Percentiles rank a stretch among this genome's conserved stretches.
Evolutionary conservation across 2,113 vertebrate genomes (phyloP).

Genomic region (Diadophis punctatus): DNA sequence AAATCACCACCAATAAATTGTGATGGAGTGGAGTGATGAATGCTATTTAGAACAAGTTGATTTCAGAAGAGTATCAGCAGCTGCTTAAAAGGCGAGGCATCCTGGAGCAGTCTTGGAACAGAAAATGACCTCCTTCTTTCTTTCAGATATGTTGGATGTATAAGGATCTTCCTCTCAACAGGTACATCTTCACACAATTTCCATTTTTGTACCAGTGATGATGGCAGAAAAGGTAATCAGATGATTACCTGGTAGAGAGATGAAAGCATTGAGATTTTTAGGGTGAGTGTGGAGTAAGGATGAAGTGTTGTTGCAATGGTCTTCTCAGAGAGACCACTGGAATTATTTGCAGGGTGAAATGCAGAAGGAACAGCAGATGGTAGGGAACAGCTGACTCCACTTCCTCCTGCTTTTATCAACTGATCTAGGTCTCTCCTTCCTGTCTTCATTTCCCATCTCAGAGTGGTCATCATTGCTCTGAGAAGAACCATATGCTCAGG

Average conservation of each 20-base stretch:
- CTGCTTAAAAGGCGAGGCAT: slow-evolving; percentile 38
- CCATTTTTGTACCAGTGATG: slow-evolving; percentile 44
- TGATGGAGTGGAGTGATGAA: slow-evolving; percentile 60
- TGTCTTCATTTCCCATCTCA: not conserved
- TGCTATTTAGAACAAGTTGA: slow-evolving; percentile 60
- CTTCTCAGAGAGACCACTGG: not conserved
- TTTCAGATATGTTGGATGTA: not conserved
- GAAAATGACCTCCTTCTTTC: slow-evolving; percentile 11
- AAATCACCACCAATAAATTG: slow-evolving; percentile 65
- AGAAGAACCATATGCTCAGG: not conserved
- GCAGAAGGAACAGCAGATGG: not conserved
- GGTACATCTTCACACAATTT: slow-evolving; percentile 37
- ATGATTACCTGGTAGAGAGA: slow-evolving; percentile 2
- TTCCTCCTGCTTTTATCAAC: not conserved
- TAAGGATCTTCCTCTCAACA: slow-evolving; percentile 13
- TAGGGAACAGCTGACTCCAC: not conserved
- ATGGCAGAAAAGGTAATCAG: slow-evolving; percentile 45
- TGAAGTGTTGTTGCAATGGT: not conserved
- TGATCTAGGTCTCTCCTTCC: not conserved
- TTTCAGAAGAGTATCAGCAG: slow-evolving; percentile 63
- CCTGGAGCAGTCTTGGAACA: slow-evolving; percentile 43
- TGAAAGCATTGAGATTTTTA: slow-evolving; percentile 32
- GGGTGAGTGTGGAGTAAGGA: no score
- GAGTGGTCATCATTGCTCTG: not conserved
- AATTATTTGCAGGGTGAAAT: not conserved